Percentiles rank a stretch among this genome's conserved stretches.
Conservation (phyloP, 2,113 vertebrate species). For the Herpetotheres cachinnans region DNA sequence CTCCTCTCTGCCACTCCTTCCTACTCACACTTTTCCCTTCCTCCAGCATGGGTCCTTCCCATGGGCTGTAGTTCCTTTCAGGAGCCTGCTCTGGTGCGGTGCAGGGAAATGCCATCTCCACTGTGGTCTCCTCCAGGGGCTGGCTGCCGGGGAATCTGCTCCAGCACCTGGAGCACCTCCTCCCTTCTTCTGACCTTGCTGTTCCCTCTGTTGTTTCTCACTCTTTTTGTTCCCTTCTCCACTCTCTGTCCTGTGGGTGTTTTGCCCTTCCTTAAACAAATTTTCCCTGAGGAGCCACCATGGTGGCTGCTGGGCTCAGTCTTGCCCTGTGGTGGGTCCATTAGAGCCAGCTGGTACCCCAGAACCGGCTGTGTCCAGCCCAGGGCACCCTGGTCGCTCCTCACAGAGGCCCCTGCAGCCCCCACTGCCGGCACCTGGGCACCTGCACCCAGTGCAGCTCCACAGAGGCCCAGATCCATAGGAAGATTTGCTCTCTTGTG, state of each 20-base stretch:
- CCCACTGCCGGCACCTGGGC: fast-evolving
- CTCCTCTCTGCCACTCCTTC: neutral
- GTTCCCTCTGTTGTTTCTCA: neutral
- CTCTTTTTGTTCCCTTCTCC: neutral
- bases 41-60: too few relatives aligned
- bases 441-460: too few relatives aligned
- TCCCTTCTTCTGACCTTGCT: neutral
- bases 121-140: fast-evolving
- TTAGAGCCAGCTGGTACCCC: neutral
- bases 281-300: neutral
- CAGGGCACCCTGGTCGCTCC: fast-evolving
- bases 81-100: neutral
- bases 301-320: too few relatives aligned
- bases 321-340: fast-evolving
- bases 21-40: neutral
- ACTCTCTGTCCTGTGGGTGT: neutral
- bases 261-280: neutral
- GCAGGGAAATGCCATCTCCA: neutral
- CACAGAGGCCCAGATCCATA: neutral
- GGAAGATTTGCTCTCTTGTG: neutral
- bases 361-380: fast-evolving
- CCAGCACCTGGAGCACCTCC: fast-evolving
- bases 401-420: neutral
- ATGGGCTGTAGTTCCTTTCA: neutral
- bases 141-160: neutral